These are phyloP conservation scores for Laspeyria flexula DNA, from an alignment of 2,888 invertebrate genomes.

Conservation along the genomic window DNA sequence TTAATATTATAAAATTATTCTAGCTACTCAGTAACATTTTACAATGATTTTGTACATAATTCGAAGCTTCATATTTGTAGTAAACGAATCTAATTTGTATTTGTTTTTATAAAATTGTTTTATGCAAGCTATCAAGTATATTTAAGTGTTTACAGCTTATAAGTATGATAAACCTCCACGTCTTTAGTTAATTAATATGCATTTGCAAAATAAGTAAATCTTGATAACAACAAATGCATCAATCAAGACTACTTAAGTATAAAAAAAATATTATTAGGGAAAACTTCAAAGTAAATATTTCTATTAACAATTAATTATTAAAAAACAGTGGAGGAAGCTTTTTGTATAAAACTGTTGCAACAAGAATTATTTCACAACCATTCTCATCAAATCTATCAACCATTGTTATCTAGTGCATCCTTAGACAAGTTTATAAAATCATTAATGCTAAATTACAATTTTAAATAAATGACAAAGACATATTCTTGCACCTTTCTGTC, in stretches of 20 bases:
- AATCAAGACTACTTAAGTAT: too few relatives aligned
- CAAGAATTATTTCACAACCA: slow-evolving; percentile 77
- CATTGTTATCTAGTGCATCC: slow-evolving; percentile 36
- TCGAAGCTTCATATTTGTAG: slow-evolving; percentile 69
- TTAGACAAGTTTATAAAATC: slow-evolving; percentile 7
- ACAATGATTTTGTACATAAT: slow-evolving; percentile 78
- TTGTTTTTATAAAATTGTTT: slow-evolving; percentile 19
- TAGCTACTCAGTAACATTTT: slow-evolving; percentile 72
- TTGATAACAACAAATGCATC: too few relatives aligned
- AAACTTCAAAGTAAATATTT: too few relatives aligned
- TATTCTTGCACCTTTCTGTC: neutral
- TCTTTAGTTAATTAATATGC: neutral
- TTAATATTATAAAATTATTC: slow-evolving; percentile 67
- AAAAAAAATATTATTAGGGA: too few relatives aligned
- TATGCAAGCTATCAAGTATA: slow-evolving; percentile 30
- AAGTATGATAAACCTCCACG: neutral
- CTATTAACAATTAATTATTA: too few relatives aligned
- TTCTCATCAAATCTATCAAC: slow-evolving; percentile 63
- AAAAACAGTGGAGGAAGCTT: slow-evolving; percentile 28
- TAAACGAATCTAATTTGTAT: slow-evolving; percentile 51
- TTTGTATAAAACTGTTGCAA: slow-evolving; percentile 59
- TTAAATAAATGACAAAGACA: neutral
- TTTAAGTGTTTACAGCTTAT: slow-evolving; percentile 17
- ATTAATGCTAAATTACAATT: neutral
- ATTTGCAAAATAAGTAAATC: neutral